Evolutionary conservation across 1,140 invertebrate species (phyloP).

Genomic region (Papilio aristodemus): DNA sequence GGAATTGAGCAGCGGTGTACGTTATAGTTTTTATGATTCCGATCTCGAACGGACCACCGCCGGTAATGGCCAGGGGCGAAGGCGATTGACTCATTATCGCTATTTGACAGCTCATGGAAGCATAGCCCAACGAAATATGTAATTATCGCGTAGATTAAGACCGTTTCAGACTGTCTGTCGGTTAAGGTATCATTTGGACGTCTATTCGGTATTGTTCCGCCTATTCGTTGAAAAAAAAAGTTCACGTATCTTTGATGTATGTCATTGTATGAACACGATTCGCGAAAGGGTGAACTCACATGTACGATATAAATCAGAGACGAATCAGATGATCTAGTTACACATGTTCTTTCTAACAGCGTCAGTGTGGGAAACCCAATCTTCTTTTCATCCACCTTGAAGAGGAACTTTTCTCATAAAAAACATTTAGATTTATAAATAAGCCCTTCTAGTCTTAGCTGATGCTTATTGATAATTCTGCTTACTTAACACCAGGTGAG

Average conservation of each 20-base stretch:
- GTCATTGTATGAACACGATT: background rate
- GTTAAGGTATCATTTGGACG: conserved; percentile 2
- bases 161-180: conserved; percentile 33
- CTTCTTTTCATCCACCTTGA: no score
- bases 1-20: conserved; percentile 6
- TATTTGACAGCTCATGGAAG: conserved; percentile 45
- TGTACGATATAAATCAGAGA: background rate
- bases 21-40: conserved; percentile 38
- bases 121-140: conserved; percentile 35
- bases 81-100: conserved; percentile 57
- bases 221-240: background rate
- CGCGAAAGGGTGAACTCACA: background rate
- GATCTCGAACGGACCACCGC: conserved; percentile 44
- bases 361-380: no score
- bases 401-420: no score
- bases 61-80: conserved; percentile 38
- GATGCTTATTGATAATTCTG: no score
- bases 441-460: no score
- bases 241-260: background rate
- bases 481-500: no score
- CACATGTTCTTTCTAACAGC: no score
- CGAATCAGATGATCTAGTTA: no score
- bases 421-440: no score
- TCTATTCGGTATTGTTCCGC: background rate
- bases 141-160: conserved; percentile 45